phyloP scores from a whole-genome alignment of 2,888 invertebrate genomes.

The Chymomyza procnemis region DNA sequence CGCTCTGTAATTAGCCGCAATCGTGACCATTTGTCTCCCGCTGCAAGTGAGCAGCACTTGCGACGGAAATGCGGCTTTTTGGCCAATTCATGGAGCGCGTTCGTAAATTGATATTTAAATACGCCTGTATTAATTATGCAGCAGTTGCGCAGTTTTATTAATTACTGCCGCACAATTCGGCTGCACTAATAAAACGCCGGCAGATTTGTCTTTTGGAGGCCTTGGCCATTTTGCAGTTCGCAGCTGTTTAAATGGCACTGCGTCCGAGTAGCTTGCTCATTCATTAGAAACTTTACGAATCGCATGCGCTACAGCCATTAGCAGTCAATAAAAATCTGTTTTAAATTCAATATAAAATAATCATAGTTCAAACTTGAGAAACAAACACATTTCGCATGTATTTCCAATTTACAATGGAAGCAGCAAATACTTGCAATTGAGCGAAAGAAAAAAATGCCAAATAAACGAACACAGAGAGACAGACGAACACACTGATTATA shows the following conservation, averaged over 20 bases:
- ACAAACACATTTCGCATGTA: background rate
- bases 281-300: conserved; percentile 32
- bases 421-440: conserved; percentile 35
- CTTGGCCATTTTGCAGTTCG: background rate
- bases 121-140: conserved; percentile 73
- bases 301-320: conserved; percentile 73
- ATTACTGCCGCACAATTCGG: conserved; percentile 48
- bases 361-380: conserved; percentile 29
- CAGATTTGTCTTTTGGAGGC: conserved; percentile 60
- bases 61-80: conserved; percentile 4
- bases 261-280: background rate
- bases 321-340: conserved; percentile 61
- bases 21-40: conserved; percentile 68
- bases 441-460: conserved; percentile 23
- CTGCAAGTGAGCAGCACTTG: conserved; percentile 11
- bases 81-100: conserved; percentile 14
- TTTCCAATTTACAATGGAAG: conserved; percentile 39
- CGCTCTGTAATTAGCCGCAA: conserved; percentile 67
- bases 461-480: background rate
- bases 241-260: background rate
- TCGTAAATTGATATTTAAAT: conserved; percentile 76
- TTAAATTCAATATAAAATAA: conserved; percentile 62
- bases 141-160: conserved; percentile 45
- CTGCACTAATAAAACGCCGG: conserved; percentile 57
- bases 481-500: background rate